phyloP scores from a whole-genome alignment of 2,797 vertebrate species.

The Chlorospingus flavigularis region DNA sequence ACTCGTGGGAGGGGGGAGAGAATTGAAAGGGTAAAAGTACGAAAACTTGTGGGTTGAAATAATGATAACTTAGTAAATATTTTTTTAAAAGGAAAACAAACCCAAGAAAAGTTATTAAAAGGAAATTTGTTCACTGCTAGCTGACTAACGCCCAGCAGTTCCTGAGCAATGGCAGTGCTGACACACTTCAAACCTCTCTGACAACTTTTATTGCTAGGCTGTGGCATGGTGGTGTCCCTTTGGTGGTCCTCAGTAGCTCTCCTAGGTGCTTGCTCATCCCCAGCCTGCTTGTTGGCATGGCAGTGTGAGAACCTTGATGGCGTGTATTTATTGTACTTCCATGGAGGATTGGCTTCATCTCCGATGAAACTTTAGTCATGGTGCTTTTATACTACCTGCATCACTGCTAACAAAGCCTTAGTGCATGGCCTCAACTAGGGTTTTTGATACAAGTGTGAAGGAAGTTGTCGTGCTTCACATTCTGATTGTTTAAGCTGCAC shows the following conservation, averaged over 20 bases:
- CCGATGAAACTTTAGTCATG: neutral
- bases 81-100: neutral
- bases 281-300: neutral
- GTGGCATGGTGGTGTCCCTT: neutral
- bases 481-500: neutral
- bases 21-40: neutral
- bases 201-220: neutral
- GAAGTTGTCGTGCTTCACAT: neutral
- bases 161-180: rapidly evolving
- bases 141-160: neutral
- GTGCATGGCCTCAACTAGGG: no score
- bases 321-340: neutral
- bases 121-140: neutral
- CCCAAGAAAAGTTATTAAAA: neutral
- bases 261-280: neutral
- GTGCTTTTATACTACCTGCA: neutral
- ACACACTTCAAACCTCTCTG: neutral
- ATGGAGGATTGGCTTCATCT: neutral
- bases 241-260: rapidly evolving
- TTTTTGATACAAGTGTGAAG: neutral
- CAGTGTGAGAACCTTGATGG: neutral
- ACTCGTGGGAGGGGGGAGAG: neutral
- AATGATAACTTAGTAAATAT: neutral
- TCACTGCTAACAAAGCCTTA: neutral
- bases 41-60: neutral